Evolutionary conservation across 2,888 invertebrate genomes (phyloP).

Genomic region (Axea sp.): DNA sequence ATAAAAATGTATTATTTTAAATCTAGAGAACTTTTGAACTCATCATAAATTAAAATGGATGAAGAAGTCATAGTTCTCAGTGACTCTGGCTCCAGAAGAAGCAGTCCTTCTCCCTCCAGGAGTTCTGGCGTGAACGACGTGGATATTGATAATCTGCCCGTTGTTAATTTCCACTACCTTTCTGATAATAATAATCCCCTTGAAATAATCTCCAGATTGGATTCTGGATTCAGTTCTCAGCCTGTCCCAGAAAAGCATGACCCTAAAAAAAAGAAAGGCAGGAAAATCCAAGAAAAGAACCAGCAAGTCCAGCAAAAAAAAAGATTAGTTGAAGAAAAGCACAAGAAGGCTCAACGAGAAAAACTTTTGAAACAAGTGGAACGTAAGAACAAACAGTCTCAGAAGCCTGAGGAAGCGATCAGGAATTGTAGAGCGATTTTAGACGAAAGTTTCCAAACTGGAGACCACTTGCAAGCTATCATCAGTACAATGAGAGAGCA

Average conservation of each 20-base stretch:
- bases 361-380: conserved; percentile 66
- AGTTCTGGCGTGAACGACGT: not conserved
- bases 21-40: no score
- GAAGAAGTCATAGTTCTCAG: conserved; percentile 52
- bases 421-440: conserved; percentile 71
- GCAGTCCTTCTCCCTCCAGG: not conserved
- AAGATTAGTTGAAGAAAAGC: conserved; percentile 38
- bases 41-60: conserved; percentile 19
- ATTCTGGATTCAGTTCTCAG: not conserved
- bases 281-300: conserved; percentile 16
- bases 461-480: conserved; percentile 68
- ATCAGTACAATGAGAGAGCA: conserved; percentile 66
- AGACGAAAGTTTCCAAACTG: conserved; percentile 65
- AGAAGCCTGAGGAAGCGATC: conserved; percentile 71
- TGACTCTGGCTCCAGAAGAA: conserved; percentile 50
- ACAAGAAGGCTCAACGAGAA: conserved; percentile 54
- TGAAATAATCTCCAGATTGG: not conserved
- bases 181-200: no score
- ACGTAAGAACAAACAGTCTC: conserved; percentile 64
- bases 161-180: conserved; percentile 53
- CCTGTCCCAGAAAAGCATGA: not conserved
- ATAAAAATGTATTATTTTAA: no score
- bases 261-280: conserved; percentile 10
- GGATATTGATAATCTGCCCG: conserved; percentile 58
- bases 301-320: conserved; percentile 19